Evolutionary conservation across 2,888 invertebrate species (phyloP), one percentile per base, ranked within the genome.

Genomic region (Drosophila barbarae): DNA sequence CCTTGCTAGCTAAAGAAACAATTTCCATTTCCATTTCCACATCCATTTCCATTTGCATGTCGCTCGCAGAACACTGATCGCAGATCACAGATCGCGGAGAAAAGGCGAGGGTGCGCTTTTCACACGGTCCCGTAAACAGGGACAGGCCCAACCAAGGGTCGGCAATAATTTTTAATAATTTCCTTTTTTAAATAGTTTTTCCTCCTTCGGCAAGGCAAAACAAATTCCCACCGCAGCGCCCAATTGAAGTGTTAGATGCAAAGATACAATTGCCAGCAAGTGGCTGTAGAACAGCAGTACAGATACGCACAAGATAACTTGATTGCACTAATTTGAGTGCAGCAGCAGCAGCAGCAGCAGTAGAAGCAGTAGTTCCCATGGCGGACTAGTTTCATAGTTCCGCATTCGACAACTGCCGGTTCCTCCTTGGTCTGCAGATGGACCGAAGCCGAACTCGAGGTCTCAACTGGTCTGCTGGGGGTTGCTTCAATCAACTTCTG

Each of bases 401-500:
- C 85, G 85, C 84, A 85, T 85, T 70, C 61, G 66, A 81, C 78
- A 84, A 84, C 80, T 84, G 76, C 61, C 80, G 77, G 84, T 85
- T 84, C 83, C 83, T 85, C 82, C 70, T 80, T 77, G 59, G 57
- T 32, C 55, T 47, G 64, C 70, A 47, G 41, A 58, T 44, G 58
- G 57, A 26, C 39, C 34, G 18, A 49, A 47, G 39, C 36, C 53
- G 38, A 46, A 41, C 52, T 28, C 44, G 49, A 64, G 69, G 28
- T 30, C 55, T 79, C 73, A 76, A 74, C 72, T 77, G 69, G 71
- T 77, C 75, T 73, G 69, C 81, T 79, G 72, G 79, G 81, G 81
- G 79, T 73, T 77, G 73, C 81, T 84, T 81, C 86, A 86, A 87
- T 87, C 86, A 87, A 86, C 85, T 85, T 86, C 85, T 87, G 87